Conservation (phyloP, 2,113 vertebrate species). For the Sporophila hypoxantha region DNA sequence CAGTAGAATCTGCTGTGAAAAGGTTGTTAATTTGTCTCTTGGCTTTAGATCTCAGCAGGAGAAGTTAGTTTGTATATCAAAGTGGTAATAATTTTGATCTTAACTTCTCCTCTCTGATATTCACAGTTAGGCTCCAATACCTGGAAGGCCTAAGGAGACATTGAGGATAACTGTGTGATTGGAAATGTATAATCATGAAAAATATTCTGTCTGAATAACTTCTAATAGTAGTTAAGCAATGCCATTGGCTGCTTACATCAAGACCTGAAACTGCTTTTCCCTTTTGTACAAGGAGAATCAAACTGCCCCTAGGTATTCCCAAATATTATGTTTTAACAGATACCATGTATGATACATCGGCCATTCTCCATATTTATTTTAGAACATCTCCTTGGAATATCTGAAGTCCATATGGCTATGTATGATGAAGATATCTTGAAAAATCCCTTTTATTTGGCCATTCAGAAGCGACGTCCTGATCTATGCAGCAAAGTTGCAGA, state of each 20-base stretch:
- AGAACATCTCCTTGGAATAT: conserved; percentile 38
- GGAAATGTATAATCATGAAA: background rate
- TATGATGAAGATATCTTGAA: conserved; percentile 97
- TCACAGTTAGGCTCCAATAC: background rate
- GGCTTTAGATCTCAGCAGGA: background rate
- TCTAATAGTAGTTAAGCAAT: background rate
- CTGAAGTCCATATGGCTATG: conserved; percentile 88
- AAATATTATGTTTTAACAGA: background rate
- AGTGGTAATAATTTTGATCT: background rate
- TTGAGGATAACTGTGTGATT: background rate
- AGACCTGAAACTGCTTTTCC: background rate
- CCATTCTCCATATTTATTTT: background rate
- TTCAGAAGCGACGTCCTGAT: conserved; percentile 88
- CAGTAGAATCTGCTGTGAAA: background rate
- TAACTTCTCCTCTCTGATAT: background rate
- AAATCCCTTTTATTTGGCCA: conserved; percentile 90
- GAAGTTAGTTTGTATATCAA: background rate
- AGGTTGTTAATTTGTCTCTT: background rate
- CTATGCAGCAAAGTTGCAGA: conserved; percentile 84
- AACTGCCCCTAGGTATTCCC: background rate
- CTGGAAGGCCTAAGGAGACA: background rate
- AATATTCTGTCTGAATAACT: background rate
- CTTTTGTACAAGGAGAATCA: background rate
- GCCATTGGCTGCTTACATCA: background rate
- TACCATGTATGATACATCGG: background rate